Percentiles rank a stretch among this genome's conserved stretches.
phyloP scores from a whole-genome alignment of 2,888 invertebrate genomes.

The Lepidochrysops patricia region DNA sequence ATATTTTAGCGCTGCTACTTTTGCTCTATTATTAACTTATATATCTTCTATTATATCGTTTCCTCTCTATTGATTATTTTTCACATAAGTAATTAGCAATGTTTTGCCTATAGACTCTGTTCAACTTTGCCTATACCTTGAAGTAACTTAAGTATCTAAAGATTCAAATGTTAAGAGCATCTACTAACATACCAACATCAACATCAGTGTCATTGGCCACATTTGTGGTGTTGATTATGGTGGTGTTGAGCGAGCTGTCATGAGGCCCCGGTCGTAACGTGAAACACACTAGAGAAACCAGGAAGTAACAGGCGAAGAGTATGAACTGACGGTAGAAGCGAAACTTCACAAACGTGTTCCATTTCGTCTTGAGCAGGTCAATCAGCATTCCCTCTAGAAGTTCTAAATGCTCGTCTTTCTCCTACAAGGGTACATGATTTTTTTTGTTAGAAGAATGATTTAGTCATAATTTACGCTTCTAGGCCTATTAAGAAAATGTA shows the following conservation, averaged over 20 bases:
- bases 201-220: constrained; percentile 48
- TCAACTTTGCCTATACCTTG: no score
- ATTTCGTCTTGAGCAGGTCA: constrained; percentile 95
- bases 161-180: no score
- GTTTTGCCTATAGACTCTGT: no score
- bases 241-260: constrained; percentile 47
- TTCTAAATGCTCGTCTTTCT: constrained; percentile 94
- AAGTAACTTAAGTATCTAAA: no score
- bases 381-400: constrained; percentile 95
- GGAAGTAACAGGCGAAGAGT: constrained; percentile 91
- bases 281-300: constrained; percentile 91
- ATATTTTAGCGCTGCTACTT: no score
- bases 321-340: constrained; percentile 95
- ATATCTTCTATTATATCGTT: no score
- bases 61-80: no score
- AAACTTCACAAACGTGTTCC: constrained; percentile 96
- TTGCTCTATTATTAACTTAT: no score
- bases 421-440: constrained; percentile 73
- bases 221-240: constrained; percentile 47
- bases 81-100: no score
- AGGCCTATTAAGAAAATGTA: no score
- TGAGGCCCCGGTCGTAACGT: constrained; percentile 92
- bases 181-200: constrained; percentile 50
- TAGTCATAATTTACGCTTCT: no score
- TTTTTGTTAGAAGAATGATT: no score